Evolutionary conservation across 2,113 vertebrate genomes (phyloP), one percentile per base, ranked within the genome.

Genomic region (Colistium nudipinnis): DNA sequence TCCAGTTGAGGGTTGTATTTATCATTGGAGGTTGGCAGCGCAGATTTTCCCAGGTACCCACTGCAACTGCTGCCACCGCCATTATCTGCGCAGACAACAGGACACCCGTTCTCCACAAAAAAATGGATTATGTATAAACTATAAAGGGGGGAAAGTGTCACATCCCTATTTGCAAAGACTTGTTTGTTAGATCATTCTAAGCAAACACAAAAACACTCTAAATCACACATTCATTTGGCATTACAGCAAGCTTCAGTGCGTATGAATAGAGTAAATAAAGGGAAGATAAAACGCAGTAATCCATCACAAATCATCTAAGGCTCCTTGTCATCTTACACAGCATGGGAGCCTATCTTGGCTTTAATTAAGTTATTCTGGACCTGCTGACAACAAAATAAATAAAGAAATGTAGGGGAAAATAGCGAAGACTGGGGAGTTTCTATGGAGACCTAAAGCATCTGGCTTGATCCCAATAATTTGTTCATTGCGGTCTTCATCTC

Each of bases 311-410:
- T 92, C 89, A 92, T 91, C 85, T 85, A 82, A 75, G 88, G 78
- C 87, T 72, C 86, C 88, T 88, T 88, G 84, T 92, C 91, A 89
- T 89, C 87, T 86, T 89, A 77, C 88, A 44, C 88, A 89, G 91
- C 90, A 88, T 71, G 91, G 75, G 80, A 73, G 82, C 76, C 74
- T 76, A 86, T 83, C 81, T 85, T 70, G 76, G 87, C 90, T 93
- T 93, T 93, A 93, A 93, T 93, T 92, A 93, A 93, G 88, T 92
- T 90, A 91, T 90, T 92, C 86, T 88, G 86, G 85, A 91, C 88
- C 76, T 83, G 88, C 81, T 88, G 91, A 91, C 90, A 91, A 89
- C 84, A 83, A 93, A 91, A 92, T 88, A 92, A 89, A 93, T 84
- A 90, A 90, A 92, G 79, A 92, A 89, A 81, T 66, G 41, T 38